These are phyloP conservation scores for Nixonia krombeini DNA, from an alignment of 1,140 invertebrate genomes.

Conservation along the genomic window DNA sequence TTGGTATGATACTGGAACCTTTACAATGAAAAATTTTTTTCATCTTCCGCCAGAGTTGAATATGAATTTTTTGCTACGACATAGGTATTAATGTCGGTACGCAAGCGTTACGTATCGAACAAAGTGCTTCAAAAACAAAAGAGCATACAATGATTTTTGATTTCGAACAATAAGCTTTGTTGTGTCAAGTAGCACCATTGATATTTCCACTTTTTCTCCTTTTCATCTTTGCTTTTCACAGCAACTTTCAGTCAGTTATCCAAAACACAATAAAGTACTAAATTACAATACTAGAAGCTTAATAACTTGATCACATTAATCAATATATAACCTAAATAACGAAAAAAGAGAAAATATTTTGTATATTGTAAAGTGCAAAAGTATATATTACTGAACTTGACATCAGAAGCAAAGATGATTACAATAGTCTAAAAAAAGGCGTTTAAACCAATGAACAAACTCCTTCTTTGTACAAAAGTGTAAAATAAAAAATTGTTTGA, in stretches of 20 bases:
- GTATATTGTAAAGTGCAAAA: background rate
- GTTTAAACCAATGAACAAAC: constrained; percentile 20
- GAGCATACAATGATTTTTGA: background rate
- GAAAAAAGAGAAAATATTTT: background rate
- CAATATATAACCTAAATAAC: background rate
- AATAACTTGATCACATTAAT: background rate
- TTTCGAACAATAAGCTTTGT: background rate
- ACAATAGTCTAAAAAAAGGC: constrained; percentile 1
- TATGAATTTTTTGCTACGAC: constrained; percentile 39
- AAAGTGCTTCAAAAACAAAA: constrained; percentile 7
- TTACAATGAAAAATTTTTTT: too few relatives aligned
- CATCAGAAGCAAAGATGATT: background rate
- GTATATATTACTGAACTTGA: background rate
- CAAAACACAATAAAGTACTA: too few relatives aligned
- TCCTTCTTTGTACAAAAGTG: constrained; percentile 47
- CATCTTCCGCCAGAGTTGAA: too few relatives aligned
- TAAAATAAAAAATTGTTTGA: constrained; percentile 43
- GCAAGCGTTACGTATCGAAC: too few relatives aligned
- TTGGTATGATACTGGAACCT: too few relatives aligned
- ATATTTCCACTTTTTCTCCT: background rate
- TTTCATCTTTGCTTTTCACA: too few relatives aligned
- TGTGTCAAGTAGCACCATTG: background rate
- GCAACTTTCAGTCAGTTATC: too few relatives aligned
- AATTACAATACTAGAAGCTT: too few relatives aligned
- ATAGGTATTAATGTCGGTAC: too few relatives aligned